phyloP scores from a whole-genome alignment of 64 coral and sea anemone species.

The Catalaphyllia jardinei region DNA sequence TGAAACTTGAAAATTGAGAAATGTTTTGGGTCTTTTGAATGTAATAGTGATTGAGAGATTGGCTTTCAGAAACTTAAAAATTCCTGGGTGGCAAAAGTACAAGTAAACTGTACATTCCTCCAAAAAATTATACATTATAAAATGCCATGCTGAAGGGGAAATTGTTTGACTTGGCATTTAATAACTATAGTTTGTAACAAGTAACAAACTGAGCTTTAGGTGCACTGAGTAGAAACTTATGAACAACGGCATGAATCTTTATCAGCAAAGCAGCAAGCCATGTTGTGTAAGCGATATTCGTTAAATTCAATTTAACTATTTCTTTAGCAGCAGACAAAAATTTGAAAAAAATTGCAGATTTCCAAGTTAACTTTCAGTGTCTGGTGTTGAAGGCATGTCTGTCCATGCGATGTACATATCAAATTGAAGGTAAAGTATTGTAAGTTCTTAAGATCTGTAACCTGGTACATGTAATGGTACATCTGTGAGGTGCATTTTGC shows the following conservation, averaged over 20 bases:
- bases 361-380: constrained; percentile 9
- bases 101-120: too few relatives aligned
- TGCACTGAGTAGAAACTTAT: background rate
- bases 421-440: constrained; percentile 35
- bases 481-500: background rate
- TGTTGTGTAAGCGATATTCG: background rate
- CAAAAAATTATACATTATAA: too few relatives aligned
- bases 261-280: background rate
- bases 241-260: background rate
- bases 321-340: background rate
- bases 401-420: background rate
- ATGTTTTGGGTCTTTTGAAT: too few relatives aligned
- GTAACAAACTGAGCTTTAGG: too few relatives aligned
- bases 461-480: background rate
- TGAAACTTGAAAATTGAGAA: too few relatives aligned
- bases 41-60: too few relatives aligned
- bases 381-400: constrained; percentile 24
- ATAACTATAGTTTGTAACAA: too few relatives aligned
- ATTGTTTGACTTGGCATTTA: too few relatives aligned
- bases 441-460: background rate
- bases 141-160: too few relatives aligned
- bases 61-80: too few relatives aligned
- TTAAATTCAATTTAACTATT: background rate
- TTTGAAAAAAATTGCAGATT: constrained; percentile 19
- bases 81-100: too few relatives aligned